phyloP scores from a whole-genome alignment of 2,797 vertebrate genomes.

The Melanotaenia pygmaea region DNA sequence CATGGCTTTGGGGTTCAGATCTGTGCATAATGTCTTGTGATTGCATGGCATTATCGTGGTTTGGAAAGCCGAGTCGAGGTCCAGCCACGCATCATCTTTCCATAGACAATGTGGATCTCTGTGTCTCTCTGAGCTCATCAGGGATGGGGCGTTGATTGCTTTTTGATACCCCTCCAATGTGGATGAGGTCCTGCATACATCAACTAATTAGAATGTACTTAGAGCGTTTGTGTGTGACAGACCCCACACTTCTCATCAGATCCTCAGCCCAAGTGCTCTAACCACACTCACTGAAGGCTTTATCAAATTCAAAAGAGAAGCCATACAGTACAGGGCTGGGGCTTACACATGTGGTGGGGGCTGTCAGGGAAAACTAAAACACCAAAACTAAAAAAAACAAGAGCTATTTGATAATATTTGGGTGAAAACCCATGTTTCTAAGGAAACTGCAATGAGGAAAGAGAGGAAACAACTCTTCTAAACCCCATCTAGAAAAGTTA shows the following conservation, averaged over 20 bases:
- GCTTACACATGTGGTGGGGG: constrained; percentile 1
- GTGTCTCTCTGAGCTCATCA: constrained; percentile 84
- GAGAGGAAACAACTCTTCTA: constrained; percentile 21
- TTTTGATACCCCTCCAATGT: constrained; percentile 88
- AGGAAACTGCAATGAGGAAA: constrained; percentile 30
- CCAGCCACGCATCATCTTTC: constrained; percentile 81
- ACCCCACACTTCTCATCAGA: constrained; percentile 79
- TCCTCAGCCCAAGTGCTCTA: constrained; percentile 75
- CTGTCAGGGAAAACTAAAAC: constrained; percentile 44
- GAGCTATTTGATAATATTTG: constrained; percentile 22
- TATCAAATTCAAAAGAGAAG: constrained; percentile 70
- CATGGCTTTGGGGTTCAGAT: constrained; percentile 82
- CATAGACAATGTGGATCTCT: constrained; percentile 81
- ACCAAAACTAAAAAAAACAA: constrained; percentile 41
- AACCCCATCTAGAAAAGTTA: constrained; percentile 3
- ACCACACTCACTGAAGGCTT: constrained; percentile 71
- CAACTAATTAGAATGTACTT: constrained; percentile 85
- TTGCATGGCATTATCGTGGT: constrained; percentile 82
- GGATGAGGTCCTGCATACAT: constrained; percentile 86
- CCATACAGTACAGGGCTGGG: constrained; percentile 34
- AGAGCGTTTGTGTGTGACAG: constrained; percentile 67
- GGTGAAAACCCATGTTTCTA: constrained; percentile 5
- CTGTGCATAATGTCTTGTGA: constrained; percentile 86
- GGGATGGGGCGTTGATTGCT: constrained; percentile 89
- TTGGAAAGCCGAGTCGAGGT: constrained; percentile 73